Conservation (phyloP, 1,140 invertebrate species). For the Ganaspis sp. region DNA sequence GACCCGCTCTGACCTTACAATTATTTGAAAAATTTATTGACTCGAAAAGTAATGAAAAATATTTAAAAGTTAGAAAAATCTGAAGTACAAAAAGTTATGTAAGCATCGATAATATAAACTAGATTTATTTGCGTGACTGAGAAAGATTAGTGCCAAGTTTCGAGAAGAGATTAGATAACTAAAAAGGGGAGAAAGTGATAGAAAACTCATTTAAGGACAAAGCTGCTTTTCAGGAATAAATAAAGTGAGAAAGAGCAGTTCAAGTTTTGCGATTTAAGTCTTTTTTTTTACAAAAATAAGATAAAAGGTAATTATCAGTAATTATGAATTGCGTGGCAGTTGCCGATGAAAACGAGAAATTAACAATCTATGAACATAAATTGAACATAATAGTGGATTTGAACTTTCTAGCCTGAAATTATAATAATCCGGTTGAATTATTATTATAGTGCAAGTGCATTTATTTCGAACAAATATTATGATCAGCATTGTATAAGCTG, state of each 20-base stretch:
- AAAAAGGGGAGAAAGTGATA: conserved; percentile 6
- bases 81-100: background rate
- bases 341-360: background rate
- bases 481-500: too few species aligned
- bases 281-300: background rate
- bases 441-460: too few species aligned
- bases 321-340: background rate
- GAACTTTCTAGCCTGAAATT: too few species aligned
- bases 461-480: too few species aligned
- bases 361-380: background rate
- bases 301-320: background rate
- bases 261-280: background rate
- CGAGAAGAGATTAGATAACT: background rate
- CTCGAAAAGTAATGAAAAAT: too few species aligned
- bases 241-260: background rate
- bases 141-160: background rate
- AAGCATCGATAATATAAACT: background rate
- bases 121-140: background rate
- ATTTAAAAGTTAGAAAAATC: background rate
- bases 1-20: too few species aligned
- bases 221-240: background rate
- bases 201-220: conserved; percentile 1
- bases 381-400: background rate
- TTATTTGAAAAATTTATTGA: too few species aligned
- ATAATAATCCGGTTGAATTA: too few species aligned